A percentile compares a stretch with the other conserved stretches of the same genome.
These are phyloP conservation scores for Caerostris darwini DNA, from an alignment of 1,140 invertebrate species.

Conservation along the genomic window DNA sequence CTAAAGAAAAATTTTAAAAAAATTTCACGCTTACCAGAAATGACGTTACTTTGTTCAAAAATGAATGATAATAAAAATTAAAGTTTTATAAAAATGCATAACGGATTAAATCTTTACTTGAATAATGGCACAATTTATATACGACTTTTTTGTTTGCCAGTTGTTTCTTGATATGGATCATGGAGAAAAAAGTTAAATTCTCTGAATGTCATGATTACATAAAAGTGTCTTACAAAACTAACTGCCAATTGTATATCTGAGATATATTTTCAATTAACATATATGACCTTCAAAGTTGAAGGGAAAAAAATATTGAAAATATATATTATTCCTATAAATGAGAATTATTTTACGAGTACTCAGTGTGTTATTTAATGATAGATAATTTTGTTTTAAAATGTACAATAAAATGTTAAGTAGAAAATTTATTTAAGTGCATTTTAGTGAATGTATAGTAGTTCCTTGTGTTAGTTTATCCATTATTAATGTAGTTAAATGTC, in stretches of 20 bases:
- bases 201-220: background rate
- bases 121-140: no score
- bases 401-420: background rate
- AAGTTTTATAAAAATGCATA: no score
- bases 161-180: no score
- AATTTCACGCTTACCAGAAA: no score
- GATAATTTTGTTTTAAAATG: background rate
- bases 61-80: no score
- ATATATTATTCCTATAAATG: background rate
- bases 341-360: background rate
- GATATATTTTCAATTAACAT: conserved; percentile 47
- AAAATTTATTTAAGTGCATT: background rate
- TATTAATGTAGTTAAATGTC: no score
- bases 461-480: no score
- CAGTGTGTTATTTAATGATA: background rate
- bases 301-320: conserved; percentile 10
- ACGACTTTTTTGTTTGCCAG: no score
- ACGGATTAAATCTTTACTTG: no score
- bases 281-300: background rate
- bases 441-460: background rate
- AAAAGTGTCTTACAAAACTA: conserved; percentile 59
- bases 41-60: no score
- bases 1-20: no score
- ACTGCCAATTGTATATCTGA: conserved; percentile 60
- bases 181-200: no score